A percentile compares a stretch with the other conserved stretches of the same genome.
Evolutionary conservation across 2,888 invertebrate species (phyloP).

Genomic region (Drosophila meridiana): DNA sequence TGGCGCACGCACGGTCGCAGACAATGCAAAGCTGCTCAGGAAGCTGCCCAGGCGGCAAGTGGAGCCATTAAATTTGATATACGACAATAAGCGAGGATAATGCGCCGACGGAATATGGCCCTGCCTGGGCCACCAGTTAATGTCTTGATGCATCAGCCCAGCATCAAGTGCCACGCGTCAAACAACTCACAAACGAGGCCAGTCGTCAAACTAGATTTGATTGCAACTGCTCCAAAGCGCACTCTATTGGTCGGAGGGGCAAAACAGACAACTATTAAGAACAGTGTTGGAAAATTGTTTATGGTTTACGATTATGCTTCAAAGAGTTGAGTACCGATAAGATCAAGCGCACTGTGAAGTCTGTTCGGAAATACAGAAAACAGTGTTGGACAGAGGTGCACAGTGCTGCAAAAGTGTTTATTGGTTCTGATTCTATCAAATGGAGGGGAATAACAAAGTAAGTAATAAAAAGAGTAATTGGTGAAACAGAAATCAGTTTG

Average conservation of each 20-base stretch:
- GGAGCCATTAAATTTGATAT: conserved; percentile 75
- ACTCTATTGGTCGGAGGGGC: not conserved
- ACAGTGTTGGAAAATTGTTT: not conserved
- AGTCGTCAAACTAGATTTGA: conserved; percentile 19
- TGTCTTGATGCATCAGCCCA: conserved; percentile 22
- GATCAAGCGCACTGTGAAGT: not conserved
- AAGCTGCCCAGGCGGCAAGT: conserved; percentile 51
- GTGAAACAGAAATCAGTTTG: not conserved
- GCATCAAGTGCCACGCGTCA: not conserved
- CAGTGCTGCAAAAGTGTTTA: not conserved
- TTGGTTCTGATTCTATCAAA: not conserved
- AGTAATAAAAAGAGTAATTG: no score
- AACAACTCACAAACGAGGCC: conserved; percentile 27
- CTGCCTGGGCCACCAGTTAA: conserved; percentile 31
- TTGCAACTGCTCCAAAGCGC: conserved; percentile 44
- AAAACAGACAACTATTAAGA: not conserved
- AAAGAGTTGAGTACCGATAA: not conserved
- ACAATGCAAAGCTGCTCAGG: conserved; percentile 55
- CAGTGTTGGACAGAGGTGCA: not conserved
- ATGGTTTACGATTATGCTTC: not conserved
- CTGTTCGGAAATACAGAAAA: no score
- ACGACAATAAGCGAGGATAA: conserved; percentile 77
- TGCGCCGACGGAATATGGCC: conserved; percentile 37
- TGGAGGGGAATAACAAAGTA: no score
- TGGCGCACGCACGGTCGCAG: conserved; percentile 37